Base-by-base conservation (phyloP, 2,113 vertebrate genomes). In the Pollachius pollachius region DNA sequence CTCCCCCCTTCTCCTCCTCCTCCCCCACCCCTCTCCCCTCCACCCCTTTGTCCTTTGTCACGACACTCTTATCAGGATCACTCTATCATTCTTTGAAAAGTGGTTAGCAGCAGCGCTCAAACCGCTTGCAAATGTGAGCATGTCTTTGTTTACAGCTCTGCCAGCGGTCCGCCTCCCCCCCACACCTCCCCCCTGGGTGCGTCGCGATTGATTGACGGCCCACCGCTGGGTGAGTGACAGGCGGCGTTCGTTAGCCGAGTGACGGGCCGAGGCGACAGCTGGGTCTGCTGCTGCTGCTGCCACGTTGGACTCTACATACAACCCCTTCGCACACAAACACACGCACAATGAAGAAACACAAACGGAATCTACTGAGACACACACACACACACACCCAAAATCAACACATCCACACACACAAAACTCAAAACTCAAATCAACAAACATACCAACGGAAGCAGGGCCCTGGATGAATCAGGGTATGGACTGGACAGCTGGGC, bases 141-240 rank as follows among this genome's bases (percentile, higher is more conserved):
- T 81, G 88, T 86, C 90, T 93, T 92, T 92, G 90, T 92, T 84
- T 80, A 70, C 77, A 79, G 81, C 82, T 79, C 52, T 81, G 83
- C 41, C 75, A 15, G 70, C 1, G 79, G 73, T 75, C 87, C 85
- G 77, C 85, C 86, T 77, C 85, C 74, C 77, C 62, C 80, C 84
- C 82, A 88, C 88, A 86, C 81, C 88, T 13, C 82, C 89, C 88
- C 81, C 88, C 82, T 71, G 88, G 84, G 88, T 84, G 78, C 66
- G 34, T 75, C 27, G 67, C 11, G 41, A 48, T 48, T 93, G 91
- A 93, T 91, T 92, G 92, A 91, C 89, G 88, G 88, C 83, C 87
- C 89, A 84, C 88, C 19, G 72, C 88, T 86, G 91, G 81, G 88
- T 91, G 91, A 92, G 76, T 93, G 92, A 92, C 92, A 91, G 90